Percentiles rank a stretch among this genome's conserved stretches.
Evolutionary conservation across 2,797 vertebrate species (phyloP).

Genomic region (Agapornis canus): DNA sequence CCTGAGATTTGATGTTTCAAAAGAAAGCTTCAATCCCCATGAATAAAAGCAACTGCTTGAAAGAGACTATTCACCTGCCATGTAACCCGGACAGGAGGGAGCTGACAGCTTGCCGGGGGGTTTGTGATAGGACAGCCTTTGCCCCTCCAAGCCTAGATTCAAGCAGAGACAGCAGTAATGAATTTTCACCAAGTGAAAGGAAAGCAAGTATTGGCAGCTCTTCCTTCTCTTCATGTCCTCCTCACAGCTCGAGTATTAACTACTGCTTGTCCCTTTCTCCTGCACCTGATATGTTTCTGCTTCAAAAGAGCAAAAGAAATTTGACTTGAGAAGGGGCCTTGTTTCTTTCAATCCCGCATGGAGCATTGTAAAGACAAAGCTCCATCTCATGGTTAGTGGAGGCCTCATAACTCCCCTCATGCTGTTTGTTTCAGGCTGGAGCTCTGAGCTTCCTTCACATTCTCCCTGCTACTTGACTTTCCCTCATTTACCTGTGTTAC

Average conservation of each 20-base stretch:
- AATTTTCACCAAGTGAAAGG: not conserved
- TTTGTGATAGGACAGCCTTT: not conserved
- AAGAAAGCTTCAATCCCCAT: not conserved
- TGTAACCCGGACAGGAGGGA: not conserved
- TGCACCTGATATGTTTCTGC: rapidly evolving
- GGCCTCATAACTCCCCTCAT: not conserved
- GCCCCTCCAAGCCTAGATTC: not conserved
- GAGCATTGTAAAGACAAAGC: not conserved
- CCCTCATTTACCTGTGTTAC: not conserved
- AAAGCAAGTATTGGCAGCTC: not conserved
- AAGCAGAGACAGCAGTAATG: not conserved
- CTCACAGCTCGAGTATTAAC: not conserved
- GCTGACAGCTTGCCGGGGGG: rapidly evolving
- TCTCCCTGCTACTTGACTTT: not conserved
- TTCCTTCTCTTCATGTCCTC: not conserved
- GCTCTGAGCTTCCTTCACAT: not conserved
- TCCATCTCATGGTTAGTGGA: not conserved
- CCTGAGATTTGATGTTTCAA: not conserved
- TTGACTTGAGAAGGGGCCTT: not conserved
- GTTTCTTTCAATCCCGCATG: not conserved
- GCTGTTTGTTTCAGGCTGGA: not conserved
- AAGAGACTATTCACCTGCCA: conserved; percentile 29
- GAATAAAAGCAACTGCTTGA: conserved; percentile 11
- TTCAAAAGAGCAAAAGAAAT: not conserved
- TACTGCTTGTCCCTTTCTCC: not conserved